Base-by-base conservation (phyloP, 2,888 invertebrate species). In the Tipula unca region DNA sequence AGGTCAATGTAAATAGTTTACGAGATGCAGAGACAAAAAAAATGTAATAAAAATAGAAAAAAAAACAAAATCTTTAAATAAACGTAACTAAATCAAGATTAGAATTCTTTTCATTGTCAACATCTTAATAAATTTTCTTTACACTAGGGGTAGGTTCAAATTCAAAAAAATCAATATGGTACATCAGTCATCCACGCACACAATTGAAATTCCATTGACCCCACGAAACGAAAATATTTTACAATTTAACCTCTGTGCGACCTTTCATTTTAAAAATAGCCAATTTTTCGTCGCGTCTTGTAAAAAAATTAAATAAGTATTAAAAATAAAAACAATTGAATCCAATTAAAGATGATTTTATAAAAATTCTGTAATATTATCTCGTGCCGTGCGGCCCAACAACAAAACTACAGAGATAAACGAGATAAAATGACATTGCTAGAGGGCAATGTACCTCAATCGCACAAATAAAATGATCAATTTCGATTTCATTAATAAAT, bases 401-500 rank as follows among this genome's bases (percentile, higher is more conserved):
- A 14, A 39, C 39, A 13, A 8, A 39, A 39, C 10, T 10, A 39
- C 17, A 54, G 6, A 54, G n/a, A 54, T 54, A n/a, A 54, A 69
- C 13, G 69, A 25, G 25, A 69, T 69, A 69, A 69, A 69, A 25
- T 69, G 69, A 69, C 69, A 69, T 69, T 69, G 69, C 20, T n/a
- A 69, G 25, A 69, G 69, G 69, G 69, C 25, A n/a, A 20, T 25
- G 69, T 25, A 13, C n/a, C n/a, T n/a, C 69, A 69, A 69, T 25
- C 1, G 25, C 10, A 69, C 0, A 69, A 25, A 20, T 17, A 54
- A 48, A 48, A 25, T 25, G 48, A n/a, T n/a, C n/a, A 14, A 69
- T 69, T 69, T 69, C 69, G 20, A 69, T 69, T 69, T 69, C 69
- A 69, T 69, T 69, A 69, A 69, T 69, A 69, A 69, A 69, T 69